Evolutionary conservation across 2,888 invertebrate genomes (phyloP).

Genomic region (Formica aserva): DNA sequence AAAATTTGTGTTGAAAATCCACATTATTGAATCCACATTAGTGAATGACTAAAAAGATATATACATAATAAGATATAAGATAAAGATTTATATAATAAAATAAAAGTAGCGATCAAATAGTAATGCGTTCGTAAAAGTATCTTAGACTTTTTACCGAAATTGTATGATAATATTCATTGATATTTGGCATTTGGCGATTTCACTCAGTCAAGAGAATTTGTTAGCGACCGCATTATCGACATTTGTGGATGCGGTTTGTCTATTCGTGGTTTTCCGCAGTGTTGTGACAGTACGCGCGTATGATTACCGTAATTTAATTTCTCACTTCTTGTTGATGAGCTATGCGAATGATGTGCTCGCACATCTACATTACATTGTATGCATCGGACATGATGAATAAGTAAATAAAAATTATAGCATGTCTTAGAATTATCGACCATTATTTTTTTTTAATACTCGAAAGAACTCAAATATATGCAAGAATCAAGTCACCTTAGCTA

Average conservation of each 20-base stretch:
- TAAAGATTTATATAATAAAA: not conserved
- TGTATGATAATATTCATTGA: not conserved
- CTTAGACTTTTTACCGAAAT: not conserved
- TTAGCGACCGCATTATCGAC: constrained; percentile 14
- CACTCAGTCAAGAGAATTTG: constrained; percentile 15
- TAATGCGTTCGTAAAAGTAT: not conserved
- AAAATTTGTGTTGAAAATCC: not conserved
- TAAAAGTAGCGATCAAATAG: not conserved
- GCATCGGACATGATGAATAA: not conserved
- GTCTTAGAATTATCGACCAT: not conserved
- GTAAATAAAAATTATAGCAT: constrained; percentile 1
- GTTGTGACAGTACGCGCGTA: constrained; percentile 14
- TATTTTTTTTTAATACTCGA: not conserved
- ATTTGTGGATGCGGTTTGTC: constrained; percentile 17
- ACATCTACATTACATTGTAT: not conserved
- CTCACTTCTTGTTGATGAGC: constrained; percentile 22
- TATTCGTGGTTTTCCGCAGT: constrained; percentile 19
- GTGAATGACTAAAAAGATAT: not conserved
- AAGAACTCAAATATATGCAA: not conserved
- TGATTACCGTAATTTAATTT: constrained; percentile 38
- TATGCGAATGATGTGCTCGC: not conserved
- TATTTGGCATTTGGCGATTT: not conserved
- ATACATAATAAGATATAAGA: too few species aligned
- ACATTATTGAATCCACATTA: not conserved
- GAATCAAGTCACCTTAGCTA: not conserved